Evolutionary conservation across 1,140 invertebrate genomes (phyloP), one percentile per base, ranked within the genome.

Genomic region (Drosophila varians): DNA sequence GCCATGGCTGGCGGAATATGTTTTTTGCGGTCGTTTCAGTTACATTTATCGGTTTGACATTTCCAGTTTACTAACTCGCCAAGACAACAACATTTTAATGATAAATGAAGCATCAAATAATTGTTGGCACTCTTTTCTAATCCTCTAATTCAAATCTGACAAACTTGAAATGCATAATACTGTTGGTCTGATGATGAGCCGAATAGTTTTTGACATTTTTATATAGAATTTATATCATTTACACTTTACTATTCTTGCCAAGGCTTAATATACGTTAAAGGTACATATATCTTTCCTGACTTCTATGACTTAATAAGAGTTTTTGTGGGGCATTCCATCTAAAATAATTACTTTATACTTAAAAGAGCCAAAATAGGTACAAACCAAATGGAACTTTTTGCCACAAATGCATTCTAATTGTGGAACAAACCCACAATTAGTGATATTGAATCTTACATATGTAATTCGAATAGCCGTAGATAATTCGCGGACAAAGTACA

Each of bases 41-140:
- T 83, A 62, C 77, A 76, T 54, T 80, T 73, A 51, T 69, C 36
- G 77, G 66, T 73, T 80, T 80, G 73, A 73, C 68, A 82, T 76
- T 72, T 66, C 11, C 54, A 53, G 36, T 14, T 46, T 18, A 25
- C 23, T 18, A 19, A 62, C 45, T 25, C 34, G n/a, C 36, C 36
- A 52, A 23, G 19, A 26, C n/a, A 7, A n/a, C 26, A 21, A 34
- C 5, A 6, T 31, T 31, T 0, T 11, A 31, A 31, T 31, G 28
- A 11, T 31, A 31, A 31, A 31, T 31, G 36, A 38, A 26, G 7
- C 19, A 12, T 1, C 0, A 38, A 38, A 14, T 26, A 25, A 47
- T 14, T 2, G 5, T 26, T 46, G 18, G 6, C 16, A 14, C 25
- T 65, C 42, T 23, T 64, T 43, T 21, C 14, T 34, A 56, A 23